Evolutionary conservation across 2,888 invertebrate genomes (phyloP), one percentile per base, ranked within the genome.

Genomic region (Caenorhabditis parvicauda): DNA sequence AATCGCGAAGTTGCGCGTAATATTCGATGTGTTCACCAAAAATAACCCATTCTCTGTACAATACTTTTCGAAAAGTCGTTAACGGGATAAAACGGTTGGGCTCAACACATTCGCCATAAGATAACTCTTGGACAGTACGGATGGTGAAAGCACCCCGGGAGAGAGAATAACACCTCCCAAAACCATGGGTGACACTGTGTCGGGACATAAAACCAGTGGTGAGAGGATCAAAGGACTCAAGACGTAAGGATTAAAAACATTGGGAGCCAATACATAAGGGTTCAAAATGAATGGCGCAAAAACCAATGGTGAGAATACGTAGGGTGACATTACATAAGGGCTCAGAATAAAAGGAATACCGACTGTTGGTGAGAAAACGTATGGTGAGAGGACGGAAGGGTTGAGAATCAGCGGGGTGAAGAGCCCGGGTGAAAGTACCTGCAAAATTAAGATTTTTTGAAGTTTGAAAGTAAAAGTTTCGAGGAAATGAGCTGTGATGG

Each of bases 171-270:
- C 70, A 0, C 77, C 77, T 3, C 73, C 72, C 4, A 74, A 54
- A 2, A 65, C 59, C 67, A 66, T 68, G n/a, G 70, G 70, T 1
- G 58, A 60, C 3, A 70, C 37, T 12, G 67, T 59, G 47, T 66
- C 71, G 1, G 70, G 65, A 35, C 59, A 67, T n/a, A 71, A 50
- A 6, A 63, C 62, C 2, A 64, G 21, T 0, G 66, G 62, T 2
- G 54, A 59, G 0, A 76, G 59, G 28, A 77, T 67, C 17, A 76
- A 47, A 2, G 77, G 75, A 2, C 70, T 68, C 3, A 77, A 56
- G 1, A 75, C 72, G 54, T 77, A 77, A 0, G 76, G 76, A 44
- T 77, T 77, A 53, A 77, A 64, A 42, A 74, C 67, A 53, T 72
- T 75, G 12, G 72, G 74, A 0, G 72, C 60, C 4, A 76, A 35